Percentiles rank a stretch among this genome's conserved stretches.
These are phyloP conservation scores for Rhegmatorhina hoffmannsi DNA, from an alignment of 2,113 vertebrate genomes.

Conservation along the genomic window DNA sequence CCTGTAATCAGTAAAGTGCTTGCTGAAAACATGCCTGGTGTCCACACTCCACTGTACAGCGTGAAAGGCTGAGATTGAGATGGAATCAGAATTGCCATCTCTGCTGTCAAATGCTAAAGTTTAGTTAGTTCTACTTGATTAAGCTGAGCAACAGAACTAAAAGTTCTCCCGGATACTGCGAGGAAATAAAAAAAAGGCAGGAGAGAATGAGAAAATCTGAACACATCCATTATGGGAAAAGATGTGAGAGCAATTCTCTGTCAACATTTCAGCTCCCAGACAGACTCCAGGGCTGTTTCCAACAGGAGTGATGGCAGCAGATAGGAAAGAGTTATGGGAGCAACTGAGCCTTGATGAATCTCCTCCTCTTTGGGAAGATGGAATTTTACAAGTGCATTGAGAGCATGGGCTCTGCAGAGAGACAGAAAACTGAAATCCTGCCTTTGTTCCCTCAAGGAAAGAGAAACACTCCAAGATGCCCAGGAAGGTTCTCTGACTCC, in stretches of 20 bases:
- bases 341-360: background rate
- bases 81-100: conserved; percentile 53
- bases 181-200: background rate
- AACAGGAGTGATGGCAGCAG: background rate
- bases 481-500: background rate
- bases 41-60: background rate
- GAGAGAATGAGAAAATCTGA: conserved; percentile 16
- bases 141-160: conserved; percentile 47
- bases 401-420: background rate
- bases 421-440: background rate
- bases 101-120: conserved; percentile 58
- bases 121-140: conserved; percentile 63
- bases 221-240: conserved; percentile 8
- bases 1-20: conserved; percentile 7
- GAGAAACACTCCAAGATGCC: rapidly evolving
- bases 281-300: background rate
- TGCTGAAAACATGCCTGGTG: conserved; percentile 26
- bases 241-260: conserved; percentile 42
- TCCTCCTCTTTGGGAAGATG: background rate
- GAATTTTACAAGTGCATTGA: background rate
- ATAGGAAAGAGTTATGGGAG: background rate
- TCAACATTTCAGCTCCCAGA: conserved; percentile 27
- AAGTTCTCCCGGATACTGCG: background rate
- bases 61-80: conserved; percentile 45
- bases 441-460: background rate